These are phyloP conservation scores for Chelonoidis abingdonii DNA, from an alignment of 2,113 vertebrate species.

Conservation along the genomic window DNA sequence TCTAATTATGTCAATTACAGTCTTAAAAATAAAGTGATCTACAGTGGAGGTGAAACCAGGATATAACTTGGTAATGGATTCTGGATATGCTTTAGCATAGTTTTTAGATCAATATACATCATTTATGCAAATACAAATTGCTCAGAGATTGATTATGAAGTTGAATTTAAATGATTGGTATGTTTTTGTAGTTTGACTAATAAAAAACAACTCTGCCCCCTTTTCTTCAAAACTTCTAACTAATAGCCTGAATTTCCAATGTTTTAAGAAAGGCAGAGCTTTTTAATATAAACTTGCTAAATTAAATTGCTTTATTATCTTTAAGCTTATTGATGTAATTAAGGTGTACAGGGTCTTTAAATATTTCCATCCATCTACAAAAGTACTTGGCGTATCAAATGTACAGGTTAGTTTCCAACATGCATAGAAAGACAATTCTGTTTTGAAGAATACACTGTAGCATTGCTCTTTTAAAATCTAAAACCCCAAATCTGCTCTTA, in stretches of 20 bases:
- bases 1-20: conserved; percentile 35
- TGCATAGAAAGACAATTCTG: not conserved
- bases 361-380: not conserved
- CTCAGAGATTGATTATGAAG: not conserved
- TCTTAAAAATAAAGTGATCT: conserved; percentile 27
- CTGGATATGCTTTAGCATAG: not conserved
- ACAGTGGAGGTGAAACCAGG: not conserved
- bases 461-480: not conserved
- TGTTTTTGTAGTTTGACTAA: not conserved
- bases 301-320: not conserved
- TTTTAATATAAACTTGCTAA: not conserved
- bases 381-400: not conserved
- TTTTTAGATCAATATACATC: not conserved
- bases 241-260: not conserved
- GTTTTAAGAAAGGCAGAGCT: not conserved
- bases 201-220: not conserved
- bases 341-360: not conserved
- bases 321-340: not conserved
- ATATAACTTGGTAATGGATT: not conserved
- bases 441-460: not conserved
- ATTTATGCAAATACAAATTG: not conserved
- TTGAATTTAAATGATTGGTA: not conserved
- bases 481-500: not conserved
- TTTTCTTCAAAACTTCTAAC: not conserved
- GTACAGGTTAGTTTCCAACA: not conserved